Base-by-base conservation (phyloP, 2,113 vertebrate genomes). In the Cyphomyrus discorhynchus region DNA sequence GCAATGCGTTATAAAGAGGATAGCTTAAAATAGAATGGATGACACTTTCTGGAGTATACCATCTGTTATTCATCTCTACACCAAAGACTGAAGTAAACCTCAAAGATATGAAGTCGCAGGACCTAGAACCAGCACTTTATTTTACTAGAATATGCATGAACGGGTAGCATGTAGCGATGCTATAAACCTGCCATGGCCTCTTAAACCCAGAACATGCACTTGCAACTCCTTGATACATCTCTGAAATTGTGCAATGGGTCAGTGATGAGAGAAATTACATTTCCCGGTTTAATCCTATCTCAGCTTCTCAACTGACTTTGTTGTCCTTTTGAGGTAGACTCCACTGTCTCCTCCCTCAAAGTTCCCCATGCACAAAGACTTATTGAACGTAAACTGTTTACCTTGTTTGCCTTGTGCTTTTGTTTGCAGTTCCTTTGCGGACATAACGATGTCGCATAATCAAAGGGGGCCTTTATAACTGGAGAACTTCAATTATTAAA, bases 371-470 rank as follows among this genome's bases (percentile, higher is more conserved):
- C 85, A 82, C 39, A 90, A 88, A 80, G 70, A 31, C 49, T 88
- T 88, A 90, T 84, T 88, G 83, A 90, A 80, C 42, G 7, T 7
- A 24, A 47, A 52, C 77, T 88, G 80, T 90, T 90, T 90, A 85
- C 39, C 80, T 47, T 85, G 50, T 46, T 66, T 83, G 50, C 74
- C 47, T 31, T 35, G 27, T 88, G 70, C 39, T 88, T 70, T 88
- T 66, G 42, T 88, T 90, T 88, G 50, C 62, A n/a, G 21, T 27
- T 88, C 87, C 50, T 42, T 10, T 88, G 77, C 62, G n/a, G 56
- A 62, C 80, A 86, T 85, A 62, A 84, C 50, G 80, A 88, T 66
- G 52, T 70, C 35, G 84, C 50, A 84, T 35, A 90, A 90, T 90
- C 53, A 86, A 35, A 84, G 42, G 49, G 87, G 52, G 45, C 50